Evolutionary conservation across 2,888 invertebrate species (phyloP).

Genomic region (Platycheirus rosarum): DNA sequence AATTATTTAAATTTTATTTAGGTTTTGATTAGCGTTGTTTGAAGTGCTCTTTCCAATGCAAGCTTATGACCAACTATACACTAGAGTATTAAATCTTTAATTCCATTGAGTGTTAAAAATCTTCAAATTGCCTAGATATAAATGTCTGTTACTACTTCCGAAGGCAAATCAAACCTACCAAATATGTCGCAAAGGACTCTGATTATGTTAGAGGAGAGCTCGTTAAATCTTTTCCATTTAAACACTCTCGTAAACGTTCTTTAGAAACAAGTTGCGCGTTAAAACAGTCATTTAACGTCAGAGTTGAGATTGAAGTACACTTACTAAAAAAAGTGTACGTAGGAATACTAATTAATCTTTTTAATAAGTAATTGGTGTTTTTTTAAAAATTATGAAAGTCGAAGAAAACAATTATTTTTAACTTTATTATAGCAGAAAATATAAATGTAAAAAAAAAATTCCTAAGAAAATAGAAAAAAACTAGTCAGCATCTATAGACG

Average conservation of each 20-base stretch:
- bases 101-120: conserved; percentile 56
- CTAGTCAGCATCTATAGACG: no score
- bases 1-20: background rate
- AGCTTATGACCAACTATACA: conserved; percentile 29
- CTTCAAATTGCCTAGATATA: conserved; percentile 70
- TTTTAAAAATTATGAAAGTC: no score
- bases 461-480: no score
- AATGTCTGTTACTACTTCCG: conserved; percentile 73
- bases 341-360: no score
- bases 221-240: conserved; percentile 17
- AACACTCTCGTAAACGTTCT: conserved; percentile 72
- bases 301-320: no score
- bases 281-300: no score
- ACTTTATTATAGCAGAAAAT: no score
- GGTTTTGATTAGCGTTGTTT: background rate
- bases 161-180: conserved; percentile 75
- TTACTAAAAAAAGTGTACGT: no score
- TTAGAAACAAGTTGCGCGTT: conserved; percentile 55
- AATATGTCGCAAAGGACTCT: conserved; percentile 38
- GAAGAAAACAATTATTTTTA: no score
- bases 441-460: no score
- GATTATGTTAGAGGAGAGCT: conserved; percentile 1
- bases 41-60: conserved; percentile 4
- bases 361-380: no score
- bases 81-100: conserved; percentile 38